phyloP scores from a whole-genome alignment of 2,888 invertebrate species.

The Hirtodrosophila alboralis region DNA sequence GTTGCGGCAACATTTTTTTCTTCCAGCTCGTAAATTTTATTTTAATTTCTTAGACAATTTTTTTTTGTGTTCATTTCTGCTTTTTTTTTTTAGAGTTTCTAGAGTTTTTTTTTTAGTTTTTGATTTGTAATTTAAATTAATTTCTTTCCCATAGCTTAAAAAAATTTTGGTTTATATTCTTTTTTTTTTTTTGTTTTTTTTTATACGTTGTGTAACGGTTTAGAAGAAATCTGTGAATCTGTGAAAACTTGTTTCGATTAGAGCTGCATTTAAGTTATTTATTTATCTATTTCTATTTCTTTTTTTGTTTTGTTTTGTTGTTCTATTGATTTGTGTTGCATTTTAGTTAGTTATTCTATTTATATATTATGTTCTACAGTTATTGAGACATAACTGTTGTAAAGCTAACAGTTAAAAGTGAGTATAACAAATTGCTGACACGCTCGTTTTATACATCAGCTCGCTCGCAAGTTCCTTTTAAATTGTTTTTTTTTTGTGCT shows the following conservation, averaged over 20 bases:
- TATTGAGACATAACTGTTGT: conserved; percentile 16
- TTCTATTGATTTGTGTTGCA: conserved; percentile 1
- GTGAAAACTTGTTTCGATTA: too few species aligned
- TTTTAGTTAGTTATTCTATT: conserved; percentile 9
- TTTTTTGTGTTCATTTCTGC: conserved; percentile 23
- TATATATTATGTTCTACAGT: neutral
- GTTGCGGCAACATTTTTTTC: conserved; percentile 26
- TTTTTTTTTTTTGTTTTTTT: neutral
- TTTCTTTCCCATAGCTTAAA: conserved; percentile 34
- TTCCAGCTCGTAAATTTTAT: conserved; percentile 61
- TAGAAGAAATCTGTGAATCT: too few species aligned
- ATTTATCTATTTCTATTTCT: neutral
- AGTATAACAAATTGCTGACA: neutral
- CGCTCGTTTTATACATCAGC: too few species aligned
- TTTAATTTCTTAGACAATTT: conserved; percentile 61
- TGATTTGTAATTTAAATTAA: conserved; percentile 55
- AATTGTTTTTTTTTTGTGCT: conserved; percentile 36
- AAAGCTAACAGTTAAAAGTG: conserved; percentile 42
- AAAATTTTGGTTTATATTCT: neutral
- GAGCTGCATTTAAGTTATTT: too few species aligned
- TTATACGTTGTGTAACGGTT: conserved; percentile 38
- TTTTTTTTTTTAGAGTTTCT: neutral
- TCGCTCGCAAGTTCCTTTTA: neutral
- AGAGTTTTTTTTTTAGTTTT: conserved; percentile 19
- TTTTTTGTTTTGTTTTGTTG: conserved; percentile 7